phyloP scores from a whole-genome alignment of 2,888 invertebrate genomes.

The Gari tellinella region DNA sequence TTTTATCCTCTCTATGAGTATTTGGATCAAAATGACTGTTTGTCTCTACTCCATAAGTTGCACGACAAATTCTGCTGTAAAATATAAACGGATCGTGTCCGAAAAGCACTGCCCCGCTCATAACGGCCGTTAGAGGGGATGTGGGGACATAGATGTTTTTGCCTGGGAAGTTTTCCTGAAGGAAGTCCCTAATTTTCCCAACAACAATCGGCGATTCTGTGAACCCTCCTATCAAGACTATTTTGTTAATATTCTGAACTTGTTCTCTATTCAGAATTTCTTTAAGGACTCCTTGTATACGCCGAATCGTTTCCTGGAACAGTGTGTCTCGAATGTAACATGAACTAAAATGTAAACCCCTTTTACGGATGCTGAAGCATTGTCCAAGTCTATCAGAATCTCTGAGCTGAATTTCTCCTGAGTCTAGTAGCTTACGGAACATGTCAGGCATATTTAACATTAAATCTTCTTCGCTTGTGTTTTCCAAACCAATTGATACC shows the following conservation, averaged over 20 bases:
- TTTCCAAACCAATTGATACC: slow-evolving; percentile 28
- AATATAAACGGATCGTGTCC: slow-evolving; percentile 47
- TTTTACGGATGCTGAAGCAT: slow-evolving; percentile 9
- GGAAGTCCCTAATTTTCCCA: slow-evolving; percentile 13
- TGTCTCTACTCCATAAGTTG: slow-evolving; percentile 12
- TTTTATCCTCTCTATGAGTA: slow-evolving; percentile 2
- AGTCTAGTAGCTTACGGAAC: slow-evolving; percentile 8
- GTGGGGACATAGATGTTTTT: slow-evolving; percentile 34
- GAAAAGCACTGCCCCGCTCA: slow-evolving; percentile 45
- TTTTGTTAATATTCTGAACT: slow-evolving; percentile 6
- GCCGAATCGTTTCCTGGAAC: slow-evolving; percentile 28
- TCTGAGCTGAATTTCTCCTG: slow-evolving; percentile 14
- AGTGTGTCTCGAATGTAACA: slow-evolving; percentile 17
- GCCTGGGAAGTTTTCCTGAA: slow-evolving; percentile 19
- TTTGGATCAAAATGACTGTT: slow-evolving; percentile 7
- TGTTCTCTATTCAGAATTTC: slow-evolving; percentile 9
- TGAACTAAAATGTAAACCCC: slow-evolving; percentile 29
- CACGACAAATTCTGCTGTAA: slow-evolving; percentile 37
- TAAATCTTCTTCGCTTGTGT: slow-evolving; percentile 19
- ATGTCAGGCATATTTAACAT: slow-evolving; percentile 18
- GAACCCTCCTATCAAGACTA: slow-evolving; percentile 49
- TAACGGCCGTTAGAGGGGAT: slow-evolving; percentile 44
- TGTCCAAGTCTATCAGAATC: not conserved
- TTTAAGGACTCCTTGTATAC: slow-evolving; percentile 15
- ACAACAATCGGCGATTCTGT: slow-evolving; percentile 49